These are phyloP conservation scores for Agonopterix heracliana DNA, from an alignment of 2,888 invertebrate genomes.

Conservation along the genomic window DNA sequence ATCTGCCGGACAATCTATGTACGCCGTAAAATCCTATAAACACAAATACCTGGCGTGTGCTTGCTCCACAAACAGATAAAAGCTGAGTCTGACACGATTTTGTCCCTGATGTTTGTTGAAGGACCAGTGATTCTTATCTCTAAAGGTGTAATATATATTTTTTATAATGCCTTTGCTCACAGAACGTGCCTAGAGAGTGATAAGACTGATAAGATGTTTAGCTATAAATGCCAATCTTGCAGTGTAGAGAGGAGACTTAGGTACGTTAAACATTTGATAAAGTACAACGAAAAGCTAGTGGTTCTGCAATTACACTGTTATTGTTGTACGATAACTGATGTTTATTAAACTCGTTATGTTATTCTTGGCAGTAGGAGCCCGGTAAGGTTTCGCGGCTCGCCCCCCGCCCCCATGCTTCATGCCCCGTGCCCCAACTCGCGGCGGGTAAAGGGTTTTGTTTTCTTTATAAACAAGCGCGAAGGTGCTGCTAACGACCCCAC, in stretches of 20 bases:
- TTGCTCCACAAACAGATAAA: slow-evolving; percentile 19
- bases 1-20: slow-evolving; percentile 51
- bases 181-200: no score
- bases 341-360: slow-evolving; percentile 13
- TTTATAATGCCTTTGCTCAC: no score
- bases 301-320: no score
- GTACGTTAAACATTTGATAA: no score
- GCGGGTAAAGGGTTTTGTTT: slow-evolving; percentile 67
- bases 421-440: slow-evolving; percentile 21
- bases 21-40: slow-evolving; percentile 39
- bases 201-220: no score
- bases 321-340: not conserved
- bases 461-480: slow-evolving; percentile 72
- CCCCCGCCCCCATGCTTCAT: no score
- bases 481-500: slow-evolving; percentile 72
- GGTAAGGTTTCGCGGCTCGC: slow-evolving; percentile 38
- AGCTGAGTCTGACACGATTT: slow-evolving; percentile 14
- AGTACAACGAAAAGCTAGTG: no score
- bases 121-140: not conserved
- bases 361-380: slow-evolving; percentile 10
- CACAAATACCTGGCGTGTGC: slow-evolving; percentile 35
- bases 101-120: not conserved
- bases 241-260: no score
- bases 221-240: no score
- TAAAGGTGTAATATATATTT: no score